phyloP scores from a whole-genome alignment of 2,797 vertebrate genomes.

The Myioborus melanocephalus region DNA sequence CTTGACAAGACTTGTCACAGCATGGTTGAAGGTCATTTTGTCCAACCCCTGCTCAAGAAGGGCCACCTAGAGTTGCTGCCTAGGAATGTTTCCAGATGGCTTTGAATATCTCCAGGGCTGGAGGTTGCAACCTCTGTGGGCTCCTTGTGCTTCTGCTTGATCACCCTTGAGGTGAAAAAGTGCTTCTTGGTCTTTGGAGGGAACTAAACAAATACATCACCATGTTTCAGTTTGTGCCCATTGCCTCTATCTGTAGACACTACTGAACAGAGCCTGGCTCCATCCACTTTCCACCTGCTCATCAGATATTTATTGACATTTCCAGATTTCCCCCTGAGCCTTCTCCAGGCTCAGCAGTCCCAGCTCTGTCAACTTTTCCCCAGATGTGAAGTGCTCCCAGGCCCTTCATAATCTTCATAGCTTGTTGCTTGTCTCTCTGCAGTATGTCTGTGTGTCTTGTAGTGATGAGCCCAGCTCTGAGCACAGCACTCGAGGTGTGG shows the following conservation, averaged over 20 bases:
- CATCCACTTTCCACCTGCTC: not conserved
- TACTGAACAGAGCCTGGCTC: not conserved
- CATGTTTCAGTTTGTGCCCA: not conserved
- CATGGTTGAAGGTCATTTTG: not conserved
- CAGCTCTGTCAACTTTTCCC: not conserved
- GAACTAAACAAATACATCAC: not conserved
- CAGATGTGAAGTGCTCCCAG: fast-evolving
- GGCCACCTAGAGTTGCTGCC: not conserved
- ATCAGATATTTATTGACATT: not conserved
- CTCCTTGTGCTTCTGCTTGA: not conserved
- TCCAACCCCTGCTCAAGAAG: not conserved
- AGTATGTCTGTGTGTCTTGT: not conserved
- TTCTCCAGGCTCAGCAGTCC: not conserved
- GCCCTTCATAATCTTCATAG: not conserved
- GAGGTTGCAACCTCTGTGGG: not conserved
- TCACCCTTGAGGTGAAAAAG: not conserved
- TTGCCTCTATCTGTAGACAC: not conserved
- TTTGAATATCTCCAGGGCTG: not conserved
- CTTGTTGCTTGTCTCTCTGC: not conserved
- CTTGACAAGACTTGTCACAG: not conserved
- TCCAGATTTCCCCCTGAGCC: not conserved
- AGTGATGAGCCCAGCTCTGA: not conserved
- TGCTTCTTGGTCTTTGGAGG: not conserved
- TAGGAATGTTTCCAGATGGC: fast-evolving
- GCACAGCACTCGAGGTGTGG: not conserved